A percentile compares a stretch with the other conserved stretches of the same genome.
These are phyloP conservation scores for Temnothorax rugatulus DNA, from an alignment of 2,888 invertebrate genomes.

Conservation along the genomic window DNA sequence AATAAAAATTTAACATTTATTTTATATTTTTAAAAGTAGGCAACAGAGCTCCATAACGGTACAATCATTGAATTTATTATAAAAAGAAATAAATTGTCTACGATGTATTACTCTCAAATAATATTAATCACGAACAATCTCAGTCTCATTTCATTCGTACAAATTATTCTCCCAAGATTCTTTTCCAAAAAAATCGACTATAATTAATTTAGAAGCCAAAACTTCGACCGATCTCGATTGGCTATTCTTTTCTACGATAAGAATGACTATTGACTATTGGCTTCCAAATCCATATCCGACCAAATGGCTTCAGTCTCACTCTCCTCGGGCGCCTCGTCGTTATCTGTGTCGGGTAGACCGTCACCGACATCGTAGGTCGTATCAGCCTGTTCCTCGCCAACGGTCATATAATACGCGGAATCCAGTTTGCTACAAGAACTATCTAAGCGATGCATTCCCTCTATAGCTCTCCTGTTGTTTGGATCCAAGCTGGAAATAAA, in stretches of 20 bases:
- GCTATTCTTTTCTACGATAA: background rate
- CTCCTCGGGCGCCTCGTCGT: conserved; percentile 86
- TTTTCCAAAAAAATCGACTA: background rate
- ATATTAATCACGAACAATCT: conserved; percentile 14
- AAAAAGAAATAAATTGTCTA: conserved; percentile 16
- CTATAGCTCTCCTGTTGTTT: conserved; percentile 89
- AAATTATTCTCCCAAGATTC: background rate
- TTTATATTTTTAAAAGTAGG: conserved; percentile 18
- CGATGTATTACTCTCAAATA: conserved; percentile 32
- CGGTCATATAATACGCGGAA: conserved; percentile 87
- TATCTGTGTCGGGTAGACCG: conserved; percentile 85
- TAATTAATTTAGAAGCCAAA: background rate
- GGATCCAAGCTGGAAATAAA: conserved; percentile 88
- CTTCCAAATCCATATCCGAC: conserved; percentile 89
- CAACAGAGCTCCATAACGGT: background rate
- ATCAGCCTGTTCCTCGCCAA: conserved; percentile 86
- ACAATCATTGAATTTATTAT: conserved; percentile 34
- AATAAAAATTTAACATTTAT: conserved; percentile 8
- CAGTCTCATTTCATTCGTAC: conserved; percentile 9
- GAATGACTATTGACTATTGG: conserved; percentile 84
- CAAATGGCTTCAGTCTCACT: conserved; percentile 89
- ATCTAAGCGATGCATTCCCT: conserved; percentile 90
- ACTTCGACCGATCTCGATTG: background rate
- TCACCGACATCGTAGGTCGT: conserved; percentile 87
- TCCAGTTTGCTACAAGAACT: conserved; percentile 87